Base-by-base conservation (phyloP, 2,888 invertebrate genomes). In the Esperia sulphurella region DNA sequence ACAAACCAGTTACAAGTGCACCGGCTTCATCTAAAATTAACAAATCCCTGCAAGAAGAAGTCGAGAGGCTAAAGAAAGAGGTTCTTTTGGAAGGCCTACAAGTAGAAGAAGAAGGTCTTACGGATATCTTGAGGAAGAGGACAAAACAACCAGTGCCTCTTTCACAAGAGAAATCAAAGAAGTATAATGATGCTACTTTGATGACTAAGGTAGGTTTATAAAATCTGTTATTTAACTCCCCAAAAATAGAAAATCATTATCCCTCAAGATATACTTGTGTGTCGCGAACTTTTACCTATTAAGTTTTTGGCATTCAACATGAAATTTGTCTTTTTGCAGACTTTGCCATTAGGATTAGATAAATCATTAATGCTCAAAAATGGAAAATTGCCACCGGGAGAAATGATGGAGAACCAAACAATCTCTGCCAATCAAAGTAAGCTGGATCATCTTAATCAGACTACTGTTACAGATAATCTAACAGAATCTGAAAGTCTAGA, bases 61-160 rank as follows among this genome's bases (percentile, higher is more conserved):
- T 95, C n/a, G 95, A 95, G 71, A 93, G 94, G 69, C 91, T 95
- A 63, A 95, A 95, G 65, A 95, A 95, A 66, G 95, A 96, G 77
- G 94, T 95, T 7, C 91, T 95, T 46, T 88, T 93, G 48, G 95
- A 96, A 79, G 96, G 95, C 0, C 84, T 96, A 12, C 95, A 96
- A 76, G 95, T 96, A 5, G 96, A 96, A 83, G 95, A 95, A 69
- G 96, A 96, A 75, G 95, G 95, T 3, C 86, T 95, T 6, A 93
- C 94, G 12, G 95, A 95, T 83, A 91, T 93, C 50, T 80, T 94
- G 52, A 90, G 94, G 52, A 93, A 93, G 68, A 93, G 94, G 75
- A 93, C 93, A 0, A 94, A 94, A 68, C 92, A 93, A 53, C 91
- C 92, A n/a, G 65, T 80, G 44, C 78, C 74, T 9, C 60, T 86